Percentiles rank a stretch among this genome's conserved stretches.
These are phyloP conservation scores for Psylliodes chrysocephalus DNA, from an alignment of 2,888 invertebrate species.

Conservation along the genomic window DNA sequence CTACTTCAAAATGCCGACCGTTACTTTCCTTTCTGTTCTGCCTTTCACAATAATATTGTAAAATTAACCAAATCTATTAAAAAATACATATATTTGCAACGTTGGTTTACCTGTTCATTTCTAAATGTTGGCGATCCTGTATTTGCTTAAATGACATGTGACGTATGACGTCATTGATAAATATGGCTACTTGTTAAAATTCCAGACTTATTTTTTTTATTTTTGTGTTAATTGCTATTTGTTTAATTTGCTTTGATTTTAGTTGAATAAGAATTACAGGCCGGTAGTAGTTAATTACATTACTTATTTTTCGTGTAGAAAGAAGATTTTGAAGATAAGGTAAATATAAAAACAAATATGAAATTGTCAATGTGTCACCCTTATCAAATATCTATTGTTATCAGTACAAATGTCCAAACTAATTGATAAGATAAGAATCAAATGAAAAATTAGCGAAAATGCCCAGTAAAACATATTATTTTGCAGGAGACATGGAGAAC, in stretches of 20 bases:
- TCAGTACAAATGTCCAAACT: slow-evolving; percentile 4
- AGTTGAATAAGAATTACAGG: neutral
- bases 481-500: slow-evolving; percentile 49
- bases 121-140: too few species aligned
- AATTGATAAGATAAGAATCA: slow-evolving; percentile 9
- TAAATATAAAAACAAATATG: neutral
- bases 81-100: too few species aligned
- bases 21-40: too few species aligned
- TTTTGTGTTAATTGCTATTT: slow-evolving; percentile 16
- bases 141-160: too few species aligned
- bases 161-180: slow-evolving; percentile 16
- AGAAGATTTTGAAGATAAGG: neutral
- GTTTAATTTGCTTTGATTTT: slow-evolving; percentile 11
- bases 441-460: slow-evolving; percentile 24
- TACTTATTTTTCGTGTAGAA: neutral
- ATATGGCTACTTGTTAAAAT: slow-evolving; percentile 22
- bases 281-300: neutral
- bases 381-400: slow-evolving; percentile 18
- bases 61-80: too few species aligned
- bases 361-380: slow-evolving; percentile 22
- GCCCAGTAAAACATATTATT: slow-evolving; percentile 41
- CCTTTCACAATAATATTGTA: too few species aligned
- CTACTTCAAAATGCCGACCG: too few species aligned
- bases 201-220: neutral
- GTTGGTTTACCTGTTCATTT: too few species aligned